Conservation (phyloP, 2,888 invertebrate species). For the Kryphioiulus occultus region DNA sequence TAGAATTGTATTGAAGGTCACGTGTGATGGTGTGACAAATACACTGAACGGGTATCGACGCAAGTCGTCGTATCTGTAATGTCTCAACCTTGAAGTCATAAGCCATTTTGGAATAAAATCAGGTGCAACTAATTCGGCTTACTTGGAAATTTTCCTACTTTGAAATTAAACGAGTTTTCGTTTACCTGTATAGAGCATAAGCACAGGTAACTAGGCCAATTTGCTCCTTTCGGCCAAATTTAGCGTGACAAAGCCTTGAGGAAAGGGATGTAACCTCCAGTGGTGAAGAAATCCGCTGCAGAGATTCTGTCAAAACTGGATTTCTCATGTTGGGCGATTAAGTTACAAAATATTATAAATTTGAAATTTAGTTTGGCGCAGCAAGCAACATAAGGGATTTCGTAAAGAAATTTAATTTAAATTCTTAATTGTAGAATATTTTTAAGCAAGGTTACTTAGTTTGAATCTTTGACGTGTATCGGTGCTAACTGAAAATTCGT, state of each 20-base stretch:
- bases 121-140: not conserved
- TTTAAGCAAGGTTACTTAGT: not conserved
- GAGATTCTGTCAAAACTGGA: not conserved
- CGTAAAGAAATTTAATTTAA: not conserved
- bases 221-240: not conserved
- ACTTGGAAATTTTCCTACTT: not conserved
- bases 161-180: not conserved
- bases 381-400: not conserved
- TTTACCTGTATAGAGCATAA: not conserved
- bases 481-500: no score
- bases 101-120: not conserved
- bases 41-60: not conserved
- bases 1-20: not conserved
- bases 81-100: not conserved
- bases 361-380: not conserved
- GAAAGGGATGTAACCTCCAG: not conserved
- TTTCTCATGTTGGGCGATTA: not conserved
- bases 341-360: not conserved
- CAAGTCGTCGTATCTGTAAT: not conserved
- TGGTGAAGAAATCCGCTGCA: constrained; percentile 15
- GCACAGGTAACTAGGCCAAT: not conserved
- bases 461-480: no score
- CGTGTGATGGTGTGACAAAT: not conserved
- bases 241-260: constrained; percentile 6
- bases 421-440: not conserved